phyloP scores from a whole-genome alignment of 2,797 vertebrate species.

The Hirundo rustica region DNA sequence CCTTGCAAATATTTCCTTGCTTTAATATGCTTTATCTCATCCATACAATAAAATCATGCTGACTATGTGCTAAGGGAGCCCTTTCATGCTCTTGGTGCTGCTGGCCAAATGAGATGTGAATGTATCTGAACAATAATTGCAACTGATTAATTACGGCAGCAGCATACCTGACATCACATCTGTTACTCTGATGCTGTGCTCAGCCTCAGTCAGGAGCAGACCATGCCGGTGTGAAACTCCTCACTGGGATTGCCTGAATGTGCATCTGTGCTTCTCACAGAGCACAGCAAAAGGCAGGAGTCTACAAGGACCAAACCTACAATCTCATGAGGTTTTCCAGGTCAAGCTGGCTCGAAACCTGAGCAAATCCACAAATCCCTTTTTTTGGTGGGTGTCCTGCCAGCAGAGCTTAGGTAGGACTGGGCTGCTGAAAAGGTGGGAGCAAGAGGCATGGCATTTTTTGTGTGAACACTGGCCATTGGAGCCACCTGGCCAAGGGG shows the following conservation, averaged over 20 bases:
- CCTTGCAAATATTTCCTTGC: not conserved
- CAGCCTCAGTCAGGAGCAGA: not conserved
- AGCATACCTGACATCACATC: not conserved
- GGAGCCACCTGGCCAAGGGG: not conserved
- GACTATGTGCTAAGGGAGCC: not conserved
- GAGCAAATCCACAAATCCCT: not conserved
- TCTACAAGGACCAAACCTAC: not conserved
- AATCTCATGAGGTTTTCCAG: not conserved
- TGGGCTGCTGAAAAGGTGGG: not conserved
- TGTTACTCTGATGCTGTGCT: not conserved
- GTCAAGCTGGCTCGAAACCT: not conserved
- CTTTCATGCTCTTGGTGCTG: not conserved
- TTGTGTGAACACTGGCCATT: not conserved
- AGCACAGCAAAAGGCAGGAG: not conserved
- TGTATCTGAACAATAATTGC: not conserved
- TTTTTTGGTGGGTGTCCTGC: not conserved
- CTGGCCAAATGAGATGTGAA: not conserved
- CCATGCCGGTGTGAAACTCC: not conserved
- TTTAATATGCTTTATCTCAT: conserved; percentile 1
- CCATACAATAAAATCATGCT: not conserved
- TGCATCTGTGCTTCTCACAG: not conserved
- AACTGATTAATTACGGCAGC: not conserved
- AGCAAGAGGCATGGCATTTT: not conserved
- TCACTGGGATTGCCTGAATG: not conserved
- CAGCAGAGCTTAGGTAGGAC: rapidly evolving